A percentile compares a stretch with the other conserved stretches of the same genome.
Evolutionary conservation across 2,797 vertebrate species (phyloP).

Genomic region (Lithobates pipiens): DNA sequence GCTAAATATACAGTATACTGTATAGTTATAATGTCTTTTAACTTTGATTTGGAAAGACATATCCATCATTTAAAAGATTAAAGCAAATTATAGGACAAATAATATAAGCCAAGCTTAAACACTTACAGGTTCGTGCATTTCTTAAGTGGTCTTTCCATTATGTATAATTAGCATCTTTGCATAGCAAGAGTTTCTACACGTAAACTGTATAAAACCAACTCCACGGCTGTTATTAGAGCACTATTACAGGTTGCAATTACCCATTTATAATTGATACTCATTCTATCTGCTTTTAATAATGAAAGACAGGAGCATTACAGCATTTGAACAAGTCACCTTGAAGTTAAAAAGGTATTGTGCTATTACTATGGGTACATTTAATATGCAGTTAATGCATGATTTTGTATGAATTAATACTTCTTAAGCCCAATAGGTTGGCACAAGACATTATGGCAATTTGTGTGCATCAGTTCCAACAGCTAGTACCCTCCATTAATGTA

Average conservation of each 20-base stretch:
- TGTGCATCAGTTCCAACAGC: too few species aligned
- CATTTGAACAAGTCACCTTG: constrained; percentile 53
- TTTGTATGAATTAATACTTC: too few species aligned
- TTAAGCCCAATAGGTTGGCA: too few species aligned
- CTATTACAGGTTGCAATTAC: constrained; percentile 53
- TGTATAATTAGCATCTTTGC: background rate
- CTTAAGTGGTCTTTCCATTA: background rate
- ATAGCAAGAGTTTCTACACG: background rate
- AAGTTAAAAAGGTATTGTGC: constrained; percentile 17
- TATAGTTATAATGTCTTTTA: constrained; percentile 27
- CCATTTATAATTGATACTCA: constrained; percentile 57
- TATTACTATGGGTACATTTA: background rate
- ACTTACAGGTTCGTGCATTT: background rate
- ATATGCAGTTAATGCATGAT: background rate
- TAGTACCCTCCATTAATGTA: too few species aligned
- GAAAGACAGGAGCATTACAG: constrained; percentile 39
- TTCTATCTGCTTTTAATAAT: constrained; percentile 47
- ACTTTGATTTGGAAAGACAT: background rate
- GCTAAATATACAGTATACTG: constrained; percentile 1
- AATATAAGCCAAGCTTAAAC: background rate
- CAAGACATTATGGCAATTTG: too few species aligned
- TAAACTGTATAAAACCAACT: constrained; percentile 13
- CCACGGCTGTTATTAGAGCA: constrained; percentile 48
- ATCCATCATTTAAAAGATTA: constrained; percentile 38
- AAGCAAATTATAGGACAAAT: background rate